Conservation (phyloP, 2,797 vertebrate species). For the Acanthis flammea region DNA sequence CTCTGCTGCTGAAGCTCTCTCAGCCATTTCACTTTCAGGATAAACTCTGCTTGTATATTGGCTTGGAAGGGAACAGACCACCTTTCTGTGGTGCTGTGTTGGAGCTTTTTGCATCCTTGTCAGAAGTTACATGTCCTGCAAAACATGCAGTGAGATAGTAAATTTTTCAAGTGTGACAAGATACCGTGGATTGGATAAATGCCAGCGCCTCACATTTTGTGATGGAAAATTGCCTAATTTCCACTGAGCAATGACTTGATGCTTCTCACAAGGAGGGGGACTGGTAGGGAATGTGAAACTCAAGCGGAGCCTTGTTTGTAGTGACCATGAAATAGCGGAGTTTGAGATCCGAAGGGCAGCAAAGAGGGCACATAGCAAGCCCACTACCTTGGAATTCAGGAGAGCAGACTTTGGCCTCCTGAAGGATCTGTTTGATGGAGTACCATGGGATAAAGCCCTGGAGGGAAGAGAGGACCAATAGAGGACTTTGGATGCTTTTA, state of each 20-base stretch:
- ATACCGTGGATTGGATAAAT: background rate
- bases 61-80: background rate
- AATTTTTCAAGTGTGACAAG: background rate
- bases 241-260: background rate
- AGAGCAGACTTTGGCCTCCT: background rate
- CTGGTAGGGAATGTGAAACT: background rate
- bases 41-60: background rate
- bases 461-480: background rate
- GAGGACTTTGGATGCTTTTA: background rate
- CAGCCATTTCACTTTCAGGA: background rate
- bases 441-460: background rate
- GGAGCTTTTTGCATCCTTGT: background rate
- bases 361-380: background rate
- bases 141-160: rapidly evolving
- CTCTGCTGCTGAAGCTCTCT: background rate
- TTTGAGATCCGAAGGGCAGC: background rate
- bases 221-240: background rate
- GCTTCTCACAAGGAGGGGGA: background rate
- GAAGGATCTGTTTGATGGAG: background rate
- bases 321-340: background rate
- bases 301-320: background rate
- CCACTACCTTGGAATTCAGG: background rate
- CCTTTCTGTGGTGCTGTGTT: background rate
- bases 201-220: rapidly evolving
- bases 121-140: background rate